phyloP scores from a whole-genome alignment of 1,140 invertebrate species.

The Diprion similis region DNA sequence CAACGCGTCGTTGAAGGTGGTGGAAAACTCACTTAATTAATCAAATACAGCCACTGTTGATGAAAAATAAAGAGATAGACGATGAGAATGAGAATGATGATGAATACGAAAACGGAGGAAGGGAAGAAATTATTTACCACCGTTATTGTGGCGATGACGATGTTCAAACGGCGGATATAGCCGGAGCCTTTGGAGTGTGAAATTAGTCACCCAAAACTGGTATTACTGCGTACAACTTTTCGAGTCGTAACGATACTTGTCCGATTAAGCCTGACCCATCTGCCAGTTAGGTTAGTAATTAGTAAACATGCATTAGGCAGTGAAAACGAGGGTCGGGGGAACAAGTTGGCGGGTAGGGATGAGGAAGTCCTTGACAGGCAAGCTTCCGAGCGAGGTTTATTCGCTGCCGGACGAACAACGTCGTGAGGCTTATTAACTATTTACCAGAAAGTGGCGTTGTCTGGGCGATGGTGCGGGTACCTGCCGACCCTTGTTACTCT shows the following conservation, averaged over 20 bases:
- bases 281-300: slow-evolving; percentile 11
- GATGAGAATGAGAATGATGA: no score
- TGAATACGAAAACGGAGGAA: no score
- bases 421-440: slow-evolving; percentile 28
- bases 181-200: not conserved
- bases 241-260: slow-evolving; percentile 5
- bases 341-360: not conserved
- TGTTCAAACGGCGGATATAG: not conserved
- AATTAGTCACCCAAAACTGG: not conserved
- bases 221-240: not conserved
- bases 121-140: no score
- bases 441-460: slow-evolving; percentile 25
- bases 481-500: not conserved
- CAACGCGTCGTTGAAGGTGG: not conserved
- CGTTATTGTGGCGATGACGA: not conserved
- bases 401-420: slow-evolving; percentile 8
- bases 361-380: not conserved
- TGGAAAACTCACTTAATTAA: not conserved
- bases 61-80: no score
- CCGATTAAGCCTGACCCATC: not conserved
- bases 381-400: not conserved
- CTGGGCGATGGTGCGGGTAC: slow-evolving; percentile 22
- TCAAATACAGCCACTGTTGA: no score
- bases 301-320: slow-evolving; percentile 11
- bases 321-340: not conserved